Evolutionary conservation across 2,888 invertebrate species (phyloP).

Genomic region (Nomada goodeniana): DNA sequence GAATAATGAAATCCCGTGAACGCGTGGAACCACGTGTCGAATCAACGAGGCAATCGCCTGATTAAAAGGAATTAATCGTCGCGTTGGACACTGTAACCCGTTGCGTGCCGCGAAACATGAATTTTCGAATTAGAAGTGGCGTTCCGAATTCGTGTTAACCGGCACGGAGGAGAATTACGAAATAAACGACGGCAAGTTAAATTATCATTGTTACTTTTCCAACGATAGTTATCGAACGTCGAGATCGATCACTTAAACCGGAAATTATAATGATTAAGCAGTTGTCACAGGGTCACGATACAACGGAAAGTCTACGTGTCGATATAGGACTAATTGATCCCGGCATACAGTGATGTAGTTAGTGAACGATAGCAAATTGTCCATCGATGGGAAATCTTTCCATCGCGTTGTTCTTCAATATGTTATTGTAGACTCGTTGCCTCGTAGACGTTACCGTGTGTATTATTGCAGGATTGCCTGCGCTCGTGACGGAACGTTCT

Average conservation of each 20-base stretch:
- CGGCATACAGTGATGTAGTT: slow-evolving; percentile 43
- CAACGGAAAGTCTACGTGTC: slow-evolving; percentile 51
- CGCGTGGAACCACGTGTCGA: slow-evolving; percentile 59
- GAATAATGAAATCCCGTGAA: slow-evolving; percentile 39
- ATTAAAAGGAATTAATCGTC: slow-evolving; percentile 65
- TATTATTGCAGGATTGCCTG: too few species aligned
- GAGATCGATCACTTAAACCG: slow-evolving; percentile 58
- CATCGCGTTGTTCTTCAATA: not conserved
- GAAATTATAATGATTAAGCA: slow-evolving; percentile 51
- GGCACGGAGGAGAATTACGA: slow-evolving; percentile 22
- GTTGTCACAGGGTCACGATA: slow-evolving; percentile 35
- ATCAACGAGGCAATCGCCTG: slow-evolving; percentile 65
- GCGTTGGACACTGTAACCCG: slow-evolving; percentile 43
- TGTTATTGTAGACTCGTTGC: too few species aligned
- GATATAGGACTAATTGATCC: slow-evolving; percentile 38
- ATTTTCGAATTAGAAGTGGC: slow-evolving; percentile 31
- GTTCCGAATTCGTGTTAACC: slow-evolving; percentile 31
- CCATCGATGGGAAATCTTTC: slow-evolving; percentile 26
- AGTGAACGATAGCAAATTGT: slow-evolving; percentile 50
- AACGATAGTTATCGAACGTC: slow-evolving; percentile 22
- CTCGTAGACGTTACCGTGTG: too few species aligned
- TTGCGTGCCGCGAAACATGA: slow-evolving; percentile 64
- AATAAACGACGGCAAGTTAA: slow-evolving; percentile 19
- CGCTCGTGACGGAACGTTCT: not conserved
- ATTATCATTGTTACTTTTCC: slow-evolving; percentile 22